Percentiles rank a stretch among this genome's conserved stretches.
Conservation (phyloP, 2,888 invertebrate species). For the Mythimna lalbum region DNA sequence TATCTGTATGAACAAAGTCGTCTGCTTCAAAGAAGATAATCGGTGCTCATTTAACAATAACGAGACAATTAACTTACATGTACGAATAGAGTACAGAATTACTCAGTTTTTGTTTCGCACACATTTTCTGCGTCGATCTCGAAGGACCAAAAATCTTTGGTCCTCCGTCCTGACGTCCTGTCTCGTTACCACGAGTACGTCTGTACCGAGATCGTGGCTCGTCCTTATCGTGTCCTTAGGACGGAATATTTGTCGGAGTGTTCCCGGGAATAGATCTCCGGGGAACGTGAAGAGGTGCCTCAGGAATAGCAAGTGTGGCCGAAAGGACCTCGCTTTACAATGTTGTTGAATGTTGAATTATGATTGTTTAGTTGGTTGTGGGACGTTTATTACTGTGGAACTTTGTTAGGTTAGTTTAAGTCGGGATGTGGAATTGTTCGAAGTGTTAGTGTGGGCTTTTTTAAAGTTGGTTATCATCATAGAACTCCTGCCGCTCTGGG, state of each 20-base stretch:
- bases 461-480: no score
- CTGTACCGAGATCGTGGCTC: slow-evolving; percentile 35
- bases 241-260: slow-evolving; percentile 33
- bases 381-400: background rate
- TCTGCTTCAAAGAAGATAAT: slow-evolving; percentile 30
- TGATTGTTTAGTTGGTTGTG: slow-evolving; percentile 22
- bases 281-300: slow-evolving; percentile 23
- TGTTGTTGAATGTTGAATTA: slow-evolving; percentile 26
- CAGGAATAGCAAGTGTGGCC: slow-evolving; percentile 25
- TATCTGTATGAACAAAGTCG: slow-evolving; percentile 15
- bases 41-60: slow-evolving; percentile 19
- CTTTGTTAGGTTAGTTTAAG: background rate
- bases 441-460: background rate
- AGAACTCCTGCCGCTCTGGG: no score
- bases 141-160: slow-evolving; percentile 15
- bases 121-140: slow-evolving; percentile 19
- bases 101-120: slow-evolving; percentile 11
- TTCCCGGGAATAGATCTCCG: slow-evolving; percentile 28
- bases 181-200: slow-evolving; percentile 41
- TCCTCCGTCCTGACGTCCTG: slow-evolving; percentile 7
- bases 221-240: slow-evolving; percentile 44
- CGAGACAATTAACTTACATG: slow-evolving; percentile 16
- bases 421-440: background rate
- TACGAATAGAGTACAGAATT: background rate
- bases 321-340: slow-evolving; percentile 2